Conservation (phyloP, 1,140 invertebrate species). For the Papilio polytes region DNA sequence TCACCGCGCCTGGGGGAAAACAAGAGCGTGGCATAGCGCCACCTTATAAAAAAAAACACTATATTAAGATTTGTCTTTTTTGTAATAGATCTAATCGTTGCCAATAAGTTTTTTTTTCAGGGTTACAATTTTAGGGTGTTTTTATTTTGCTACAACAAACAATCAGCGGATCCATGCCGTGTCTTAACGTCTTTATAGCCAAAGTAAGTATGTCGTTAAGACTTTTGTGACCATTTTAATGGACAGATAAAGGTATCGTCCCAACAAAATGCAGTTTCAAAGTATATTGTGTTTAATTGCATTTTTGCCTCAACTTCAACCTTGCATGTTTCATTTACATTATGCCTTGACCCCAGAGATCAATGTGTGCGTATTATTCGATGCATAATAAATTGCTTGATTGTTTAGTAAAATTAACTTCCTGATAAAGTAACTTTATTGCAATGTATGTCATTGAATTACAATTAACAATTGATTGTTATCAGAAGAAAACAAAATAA, state of each 20-base stretch:
- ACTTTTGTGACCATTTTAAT: constrained; percentile 28
- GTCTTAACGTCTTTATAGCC: constrained; percentile 34
- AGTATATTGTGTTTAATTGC: neutral
- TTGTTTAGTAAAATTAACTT: no score
- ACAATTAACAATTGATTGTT: no score
- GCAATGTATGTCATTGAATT: no score
- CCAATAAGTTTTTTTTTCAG: neutral
- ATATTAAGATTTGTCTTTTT: neutral
- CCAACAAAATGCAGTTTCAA: constrained; percentile 10
- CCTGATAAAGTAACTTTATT: no score
- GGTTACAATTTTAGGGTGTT: neutral
- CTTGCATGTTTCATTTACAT: neutral
- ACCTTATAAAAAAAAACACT: no score
- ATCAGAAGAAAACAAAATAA: no score
- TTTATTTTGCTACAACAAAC: constrained; percentile 17
- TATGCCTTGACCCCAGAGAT: no score
- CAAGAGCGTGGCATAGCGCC: no score
- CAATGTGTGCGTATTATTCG: no score
- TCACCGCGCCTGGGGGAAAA: no score
- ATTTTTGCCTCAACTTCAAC: no score
- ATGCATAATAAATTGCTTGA: no score
- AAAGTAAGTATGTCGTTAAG: constrained; percentile 27
- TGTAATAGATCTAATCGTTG: neutral
- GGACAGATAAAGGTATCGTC: constrained; percentile 9
- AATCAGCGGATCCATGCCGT: constrained; percentile 31